Evolutionary conservation across 2,888 invertebrate genomes (phyloP).

Genomic region (Hydraecia micacea): DNA sequence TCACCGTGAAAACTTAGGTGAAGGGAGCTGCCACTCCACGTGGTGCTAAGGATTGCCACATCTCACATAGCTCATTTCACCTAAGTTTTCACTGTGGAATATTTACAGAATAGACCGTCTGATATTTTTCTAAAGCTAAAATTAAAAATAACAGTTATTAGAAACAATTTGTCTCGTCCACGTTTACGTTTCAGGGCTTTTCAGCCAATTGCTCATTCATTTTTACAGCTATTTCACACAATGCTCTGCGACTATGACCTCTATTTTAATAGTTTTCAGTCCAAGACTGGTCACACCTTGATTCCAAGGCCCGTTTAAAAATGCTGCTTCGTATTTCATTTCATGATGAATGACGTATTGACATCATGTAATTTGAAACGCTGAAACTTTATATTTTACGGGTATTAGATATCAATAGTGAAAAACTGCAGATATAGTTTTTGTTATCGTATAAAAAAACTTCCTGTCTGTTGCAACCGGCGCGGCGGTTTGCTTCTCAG

Average conservation of each 20-base stretch:
- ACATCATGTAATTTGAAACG: conserved; percentile 44
- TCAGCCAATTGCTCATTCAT: conserved; percentile 25
- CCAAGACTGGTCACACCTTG: conserved; percentile 43
- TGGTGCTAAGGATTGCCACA: no score
- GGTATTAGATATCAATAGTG: conserved; percentile 5
- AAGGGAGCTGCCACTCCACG: no score
- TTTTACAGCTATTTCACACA: conserved; percentile 20
- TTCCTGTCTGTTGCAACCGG: conserved; percentile 2
- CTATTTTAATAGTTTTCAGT: conserved; percentile 31
- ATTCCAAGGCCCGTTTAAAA: conserved; percentile 25
- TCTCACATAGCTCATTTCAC: not conserved
- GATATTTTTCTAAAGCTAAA: not conserved
- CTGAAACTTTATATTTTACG: conserved; percentile 29
- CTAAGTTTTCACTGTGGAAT: not conserved
- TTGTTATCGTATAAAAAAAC: not conserved
- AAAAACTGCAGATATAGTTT: not conserved
- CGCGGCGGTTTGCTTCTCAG: not conserved
- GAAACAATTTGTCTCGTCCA: not conserved
- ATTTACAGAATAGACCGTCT: not conserved
- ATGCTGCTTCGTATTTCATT: conserved; percentile 30
- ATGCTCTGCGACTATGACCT: conserved; percentile 24
- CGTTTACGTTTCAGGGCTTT: conserved; percentile 21
- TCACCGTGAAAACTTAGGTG: no score
- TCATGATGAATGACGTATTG: conserved; percentile 23
- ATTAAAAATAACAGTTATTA: conserved; percentile 26